Evolutionary conservation across 2,888 invertebrate species (phyloP).

Genomic region (Xestia rhomboidea): DNA sequence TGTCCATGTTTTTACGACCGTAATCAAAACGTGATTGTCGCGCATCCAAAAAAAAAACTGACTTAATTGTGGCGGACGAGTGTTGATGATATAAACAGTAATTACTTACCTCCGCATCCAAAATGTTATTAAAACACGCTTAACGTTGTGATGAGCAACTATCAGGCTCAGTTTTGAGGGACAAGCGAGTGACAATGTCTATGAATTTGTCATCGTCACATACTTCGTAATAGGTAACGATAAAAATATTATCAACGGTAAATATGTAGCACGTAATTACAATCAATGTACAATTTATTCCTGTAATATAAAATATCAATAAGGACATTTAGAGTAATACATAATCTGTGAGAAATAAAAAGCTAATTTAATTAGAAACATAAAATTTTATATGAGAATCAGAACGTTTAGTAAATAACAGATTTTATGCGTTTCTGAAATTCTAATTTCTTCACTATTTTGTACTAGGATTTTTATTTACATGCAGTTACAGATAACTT

Average conservation of each 20-base stretch:
- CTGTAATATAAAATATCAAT: constrained; percentile 51
- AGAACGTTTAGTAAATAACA: constrained; percentile 21
- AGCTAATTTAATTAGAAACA: constrained; percentile 29
- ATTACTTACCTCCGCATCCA: constrained; percentile 84
- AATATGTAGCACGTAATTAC: constrained; percentile 44
- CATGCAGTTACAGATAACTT: not conserved
- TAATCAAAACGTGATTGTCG: constrained; percentile 90
- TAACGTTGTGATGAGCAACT: constrained; percentile 77
- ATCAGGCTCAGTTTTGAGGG: constrained; percentile 61
- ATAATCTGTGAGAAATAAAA: constrained; percentile 31
- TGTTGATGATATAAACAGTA: constrained; percentile 89
- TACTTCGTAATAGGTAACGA: constrained; percentile 28
- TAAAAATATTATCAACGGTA: constrained; percentile 44
- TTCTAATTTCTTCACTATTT: not conserved
- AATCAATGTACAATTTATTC: constrained; percentile 55
- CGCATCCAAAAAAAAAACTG: constrained; percentile 86
- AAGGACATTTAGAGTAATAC: constrained; percentile 43
- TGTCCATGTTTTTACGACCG: constrained; percentile 83
- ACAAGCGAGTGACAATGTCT: constrained; percentile 67
- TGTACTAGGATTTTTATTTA: not conserved
- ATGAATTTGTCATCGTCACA: constrained; percentile 50
- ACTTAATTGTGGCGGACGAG: constrained; percentile 88
- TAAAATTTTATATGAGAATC: constrained; percentile 29
- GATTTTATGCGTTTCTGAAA: constrained; percentile 7
- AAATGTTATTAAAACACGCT: constrained; percentile 90